Evolutionary conservation across 2,113 vertebrate genomes (phyloP).

Genomic region (Electrona antarctica): DNA sequence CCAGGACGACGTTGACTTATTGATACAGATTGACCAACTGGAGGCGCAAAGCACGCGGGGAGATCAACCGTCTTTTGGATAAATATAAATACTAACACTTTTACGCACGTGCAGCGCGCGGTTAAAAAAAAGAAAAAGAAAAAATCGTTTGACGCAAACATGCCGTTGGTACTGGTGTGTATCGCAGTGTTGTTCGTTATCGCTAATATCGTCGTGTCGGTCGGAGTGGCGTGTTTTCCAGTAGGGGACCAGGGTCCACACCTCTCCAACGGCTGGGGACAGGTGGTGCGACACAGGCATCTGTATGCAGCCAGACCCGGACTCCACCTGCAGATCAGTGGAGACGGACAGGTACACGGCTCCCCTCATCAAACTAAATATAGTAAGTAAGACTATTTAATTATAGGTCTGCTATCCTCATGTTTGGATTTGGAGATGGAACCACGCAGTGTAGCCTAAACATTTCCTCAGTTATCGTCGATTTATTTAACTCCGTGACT

Average conservation of each 20-base stretch:
- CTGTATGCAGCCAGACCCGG: conserved; percentile 86
- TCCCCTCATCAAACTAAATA: conserved; percentile 77
- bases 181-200: conserved; percentile 54
- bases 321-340: conserved; percentile 83
- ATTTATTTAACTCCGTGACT: too few species aligned
- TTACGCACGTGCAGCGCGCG: conserved; percentile 8
- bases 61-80: background rate
- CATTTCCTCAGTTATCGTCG: too few species aligned
- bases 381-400: conserved; percentile 82
- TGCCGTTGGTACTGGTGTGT: conserved; percentile 48
- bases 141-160: conserved; percentile 17
- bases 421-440: background rate
- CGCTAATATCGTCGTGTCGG: conserved; percentile 58
- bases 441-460: too few species aligned
- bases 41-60: background rate
- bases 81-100: background rate
- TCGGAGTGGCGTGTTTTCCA: conserved; percentile 63
- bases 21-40: conserved; percentile 30
- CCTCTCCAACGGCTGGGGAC: conserved; percentile 85
- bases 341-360: conserved; percentile 85
- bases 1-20: conserved; percentile 34
- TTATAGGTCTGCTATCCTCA: background rate
- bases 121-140: background rate
- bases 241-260: conserved; percentile 83
- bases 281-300: conserved; percentile 85